Evolutionary conservation across 2,888 invertebrate species (phyloP).

Genomic region (Lathronympha strigana): DNA sequence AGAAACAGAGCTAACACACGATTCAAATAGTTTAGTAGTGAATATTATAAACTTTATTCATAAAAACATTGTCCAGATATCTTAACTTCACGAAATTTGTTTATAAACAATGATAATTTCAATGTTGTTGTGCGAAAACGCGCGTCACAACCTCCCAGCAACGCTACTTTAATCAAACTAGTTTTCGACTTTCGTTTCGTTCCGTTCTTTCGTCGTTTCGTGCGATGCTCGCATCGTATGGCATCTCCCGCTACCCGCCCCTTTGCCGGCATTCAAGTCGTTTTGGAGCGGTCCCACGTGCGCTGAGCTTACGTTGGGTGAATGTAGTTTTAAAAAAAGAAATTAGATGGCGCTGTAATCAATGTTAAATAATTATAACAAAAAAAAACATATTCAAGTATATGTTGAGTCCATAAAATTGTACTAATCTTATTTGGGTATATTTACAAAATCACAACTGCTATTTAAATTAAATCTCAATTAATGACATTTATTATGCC

Average conservation of each 20-base stretch:
- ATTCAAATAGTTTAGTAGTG: slow-evolving; percentile 47
- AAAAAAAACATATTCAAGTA: too few relatives aligned
- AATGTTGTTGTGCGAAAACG: slow-evolving; percentile 63
- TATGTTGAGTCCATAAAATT: too few relatives aligned
- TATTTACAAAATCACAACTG: too few relatives aligned
- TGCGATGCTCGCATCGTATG: background rate
- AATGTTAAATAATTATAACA: background rate
- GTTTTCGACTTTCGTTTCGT: slow-evolving; percentile 58
- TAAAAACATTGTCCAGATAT: slow-evolving; percentile 49
- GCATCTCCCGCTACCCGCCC: slow-evolving; percentile 10
- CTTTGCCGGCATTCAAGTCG: background rate
- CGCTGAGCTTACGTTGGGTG: background rate
- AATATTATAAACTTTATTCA: slow-evolving; percentile 60
- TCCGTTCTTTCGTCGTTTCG: slow-evolving; percentile 4
- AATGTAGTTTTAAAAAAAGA: background rate
- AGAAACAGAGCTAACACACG: slow-evolving; percentile 58
- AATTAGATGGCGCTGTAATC: slow-evolving; percentile 26
- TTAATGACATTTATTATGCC: too few relatives aligned
- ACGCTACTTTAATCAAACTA: slow-evolving; percentile 72
- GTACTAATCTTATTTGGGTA: too few relatives aligned
- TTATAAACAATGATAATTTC: slow-evolving; percentile 77
- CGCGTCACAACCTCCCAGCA: slow-evolving; percentile 60
- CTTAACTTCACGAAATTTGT: slow-evolving; percentile 62
- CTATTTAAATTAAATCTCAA: too few relatives aligned
- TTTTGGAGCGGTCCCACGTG: slow-evolving; percentile 16